Conservation (phyloP, 1,140 invertebrate species). For the Pristionchus pacificus region DNA sequence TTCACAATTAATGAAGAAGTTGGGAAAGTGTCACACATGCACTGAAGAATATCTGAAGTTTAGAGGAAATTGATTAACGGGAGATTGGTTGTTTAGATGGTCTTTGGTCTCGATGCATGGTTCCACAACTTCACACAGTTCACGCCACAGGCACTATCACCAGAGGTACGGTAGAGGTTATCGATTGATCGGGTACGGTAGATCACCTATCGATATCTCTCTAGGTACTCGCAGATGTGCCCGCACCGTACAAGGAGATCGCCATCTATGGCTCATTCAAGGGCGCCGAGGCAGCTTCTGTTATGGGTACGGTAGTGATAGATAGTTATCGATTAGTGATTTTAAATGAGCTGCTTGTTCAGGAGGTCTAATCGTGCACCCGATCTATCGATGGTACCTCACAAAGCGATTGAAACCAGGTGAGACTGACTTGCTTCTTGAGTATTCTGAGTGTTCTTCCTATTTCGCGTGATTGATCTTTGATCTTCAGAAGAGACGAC, state of each 20-base stretch:
- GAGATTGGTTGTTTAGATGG: constrained; percentile 20
- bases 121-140: constrained; percentile 48
- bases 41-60: too few species aligned
- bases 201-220: too few species aligned
- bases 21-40: too few species aligned
- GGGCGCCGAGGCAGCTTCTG: constrained; percentile 36
- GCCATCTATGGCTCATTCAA: constrained; percentile 46
- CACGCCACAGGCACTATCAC: constrained; percentile 17
- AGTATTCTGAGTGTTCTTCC: too few species aligned
- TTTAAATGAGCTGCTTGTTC: constrained; percentile 7
- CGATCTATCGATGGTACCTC: constrained; percentile 45
- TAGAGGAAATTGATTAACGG: too few species aligned
- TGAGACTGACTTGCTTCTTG: too few species aligned
- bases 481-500: constrained; percentile 49
- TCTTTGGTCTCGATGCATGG: constrained; percentile 46
- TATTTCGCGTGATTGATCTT: too few species aligned
- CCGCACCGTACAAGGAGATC: constrained; percentile 39
- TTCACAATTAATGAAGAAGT: too few species aligned
- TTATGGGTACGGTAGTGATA: constrained; percentile 35
- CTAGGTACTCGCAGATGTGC: constrained; percentile 38
- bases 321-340: constrained; percentile 3
- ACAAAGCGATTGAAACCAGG: constrained; percentile 34
- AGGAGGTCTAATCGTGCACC: constrained; percentile 47
- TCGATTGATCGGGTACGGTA: background rate
- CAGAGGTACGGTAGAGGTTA: constrained; percentile 10